Evolutionary conservation across 2,888 invertebrate genomes (phyloP).

Genomic region (Serrognathus titanus): DNA sequence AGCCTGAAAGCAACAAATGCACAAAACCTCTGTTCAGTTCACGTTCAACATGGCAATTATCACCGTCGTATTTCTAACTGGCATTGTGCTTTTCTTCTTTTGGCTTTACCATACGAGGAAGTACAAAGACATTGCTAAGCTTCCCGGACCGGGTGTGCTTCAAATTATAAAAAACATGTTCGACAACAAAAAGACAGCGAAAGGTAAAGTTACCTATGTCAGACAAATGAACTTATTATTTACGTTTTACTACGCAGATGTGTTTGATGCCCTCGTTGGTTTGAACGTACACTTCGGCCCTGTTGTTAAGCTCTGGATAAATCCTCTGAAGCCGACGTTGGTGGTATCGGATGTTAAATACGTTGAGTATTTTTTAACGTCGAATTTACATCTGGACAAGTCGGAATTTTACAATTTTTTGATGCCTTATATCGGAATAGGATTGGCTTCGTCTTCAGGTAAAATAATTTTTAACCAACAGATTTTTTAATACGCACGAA

Average conservation of each 20-base stretch:
- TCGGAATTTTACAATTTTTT: neutral
- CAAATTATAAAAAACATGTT: neutral
- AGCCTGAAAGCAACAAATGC: no score
- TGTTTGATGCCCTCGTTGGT: neutral
- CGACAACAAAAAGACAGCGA: no score
- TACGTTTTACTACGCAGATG: neutral
- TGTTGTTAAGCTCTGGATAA: constrained; percentile 7
- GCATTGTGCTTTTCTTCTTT: no score
- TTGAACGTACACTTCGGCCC: constrained; percentile 4
- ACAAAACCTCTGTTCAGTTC: no score
- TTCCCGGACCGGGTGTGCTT: constrained; percentile 2
- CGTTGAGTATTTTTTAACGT: constrained; percentile 4
- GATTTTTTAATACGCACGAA: no score
- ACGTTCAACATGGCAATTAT: no score
- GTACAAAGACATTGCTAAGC: constrained; percentile 4
- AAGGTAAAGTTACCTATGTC: no score
- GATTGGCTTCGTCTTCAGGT: no score
- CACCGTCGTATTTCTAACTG: no score
- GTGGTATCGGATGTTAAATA: constrained; percentile 2
- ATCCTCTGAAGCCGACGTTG: neutral
- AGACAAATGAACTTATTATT: no score
- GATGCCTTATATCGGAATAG: no score
- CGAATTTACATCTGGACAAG: constrained; percentile 7
- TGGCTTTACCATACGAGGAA: neutral
- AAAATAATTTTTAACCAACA: no score